phyloP scores from a whole-genome alignment of 2,888 invertebrate species.

The Adela reaumurella region DNA sequence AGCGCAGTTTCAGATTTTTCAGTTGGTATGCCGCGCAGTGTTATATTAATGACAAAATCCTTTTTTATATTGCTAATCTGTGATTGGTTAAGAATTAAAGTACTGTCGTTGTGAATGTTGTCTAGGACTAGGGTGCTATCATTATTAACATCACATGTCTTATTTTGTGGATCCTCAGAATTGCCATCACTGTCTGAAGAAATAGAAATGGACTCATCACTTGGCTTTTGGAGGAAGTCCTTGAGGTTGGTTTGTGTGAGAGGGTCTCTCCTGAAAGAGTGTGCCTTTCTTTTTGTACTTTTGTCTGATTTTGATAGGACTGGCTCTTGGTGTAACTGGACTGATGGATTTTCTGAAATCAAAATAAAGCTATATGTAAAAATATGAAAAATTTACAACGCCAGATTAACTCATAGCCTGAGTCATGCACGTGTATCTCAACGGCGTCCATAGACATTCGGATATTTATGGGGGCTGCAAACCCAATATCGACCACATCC shows the following conservation, averaged over 20 bases:
- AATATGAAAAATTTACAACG: slow-evolving; percentile 8
- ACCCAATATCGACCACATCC: too few relatives aligned
- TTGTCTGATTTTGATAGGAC: slow-evolving; percentile 41
- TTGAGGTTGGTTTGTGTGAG: slow-evolving; percentile 47
- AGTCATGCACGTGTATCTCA: too few relatives aligned
- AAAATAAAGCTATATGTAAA: slow-evolving; percentile 1
- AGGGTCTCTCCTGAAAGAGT: slow-evolving; percentile 45
- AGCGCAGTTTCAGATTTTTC: slow-evolving; percentile 15
- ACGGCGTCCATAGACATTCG: too few relatives aligned
- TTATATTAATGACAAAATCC: slow-evolving; percentile 41
- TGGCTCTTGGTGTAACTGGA: slow-evolving; percentile 21
- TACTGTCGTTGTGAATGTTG: slow-evolving; percentile 5
- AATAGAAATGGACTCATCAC: slow-evolving; percentile 20
- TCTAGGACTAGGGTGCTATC: not conserved
- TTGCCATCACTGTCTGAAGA: slow-evolving; percentile 26
- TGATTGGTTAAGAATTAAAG: not conserved
- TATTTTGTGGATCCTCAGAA: slow-evolving; percentile 14
- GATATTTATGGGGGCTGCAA: too few relatives aligned
- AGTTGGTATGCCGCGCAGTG: slow-evolving; percentile 34
- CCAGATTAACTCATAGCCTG: not conserved
- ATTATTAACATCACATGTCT: slow-evolving; percentile 16
- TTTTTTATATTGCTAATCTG: slow-evolving; percentile 14
- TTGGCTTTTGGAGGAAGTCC: slow-evolving; percentile 33
- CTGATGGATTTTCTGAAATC: slow-evolving; percentile 5
- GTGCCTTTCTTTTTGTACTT: slow-evolving; percentile 40